A percentile compares a stretch with the other conserved stretches of the same genome.
These are phyloP conservation scores for Orthosia cruda DNA, from an alignment of 2,888 invertebrate species.

Conservation along the genomic window DNA sequence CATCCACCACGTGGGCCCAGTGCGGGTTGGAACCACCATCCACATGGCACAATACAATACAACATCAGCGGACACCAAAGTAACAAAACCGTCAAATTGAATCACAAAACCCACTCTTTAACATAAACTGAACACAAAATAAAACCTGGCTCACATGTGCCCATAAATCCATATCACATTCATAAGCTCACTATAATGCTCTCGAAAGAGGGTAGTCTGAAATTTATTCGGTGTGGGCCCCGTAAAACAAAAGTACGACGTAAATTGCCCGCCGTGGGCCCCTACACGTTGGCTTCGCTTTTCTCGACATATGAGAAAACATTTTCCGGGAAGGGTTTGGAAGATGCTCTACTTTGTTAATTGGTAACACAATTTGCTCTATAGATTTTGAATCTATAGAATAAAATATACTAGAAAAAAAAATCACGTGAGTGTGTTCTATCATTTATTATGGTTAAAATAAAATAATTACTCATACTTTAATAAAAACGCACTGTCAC, in stretches of 20 bases:
- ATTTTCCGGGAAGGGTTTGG: slow-evolving; percentile 80
- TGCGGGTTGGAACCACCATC: too few species aligned
- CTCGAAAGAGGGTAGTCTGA: slow-evolving; percentile 76
- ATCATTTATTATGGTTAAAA: not conserved
- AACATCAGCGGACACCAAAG: not conserved
- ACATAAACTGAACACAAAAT: slow-evolving; percentile 54
- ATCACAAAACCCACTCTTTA: slow-evolving; percentile 32
- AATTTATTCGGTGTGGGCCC: slow-evolving; percentile 83
- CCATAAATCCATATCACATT: slow-evolving; percentile 60
- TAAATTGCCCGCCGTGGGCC: slow-evolving; percentile 85
- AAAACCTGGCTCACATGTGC: slow-evolving; percentile 60
- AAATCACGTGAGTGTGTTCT: not conserved
- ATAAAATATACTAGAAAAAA: too few species aligned
- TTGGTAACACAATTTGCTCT: not conserved
- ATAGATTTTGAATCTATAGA: not conserved
- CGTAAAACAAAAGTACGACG: slow-evolving; percentile 90
- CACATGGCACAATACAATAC: not conserved
- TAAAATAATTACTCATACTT: too few species aligned
- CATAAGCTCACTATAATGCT: slow-evolving; percentile 74
- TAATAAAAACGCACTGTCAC: too few species aligned
- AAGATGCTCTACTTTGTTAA: slow-evolving; percentile 80
- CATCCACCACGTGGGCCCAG: too few species aligned
- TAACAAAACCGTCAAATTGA: slow-evolving; percentile 25
- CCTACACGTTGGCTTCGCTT: slow-evolving; percentile 86
- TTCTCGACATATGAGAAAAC: slow-evolving; percentile 90